Evolutionary conservation across 1,140 invertebrate species (phyloP), one percentile per base, ranked within the genome.

Genomic region (Asbolus verrucosus): DNA sequence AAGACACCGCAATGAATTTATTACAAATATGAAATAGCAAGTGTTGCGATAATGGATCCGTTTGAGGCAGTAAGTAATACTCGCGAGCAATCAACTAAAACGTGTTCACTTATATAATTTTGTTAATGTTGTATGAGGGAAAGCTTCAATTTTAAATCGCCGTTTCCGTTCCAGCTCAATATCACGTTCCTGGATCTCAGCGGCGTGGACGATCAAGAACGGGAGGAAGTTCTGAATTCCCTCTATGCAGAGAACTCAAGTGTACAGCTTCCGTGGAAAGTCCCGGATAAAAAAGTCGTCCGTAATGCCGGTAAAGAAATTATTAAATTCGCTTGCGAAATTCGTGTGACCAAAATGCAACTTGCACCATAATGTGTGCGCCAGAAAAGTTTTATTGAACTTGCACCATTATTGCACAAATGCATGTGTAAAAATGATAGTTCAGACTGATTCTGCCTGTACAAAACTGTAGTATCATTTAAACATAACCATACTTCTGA

Each of bases 181-280:
- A 68, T 78, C 30, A 60, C 74, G 15, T 81, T 81, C 62, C 63
- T 81, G 43, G 80, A 81, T 72, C 71, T 81, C 14, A 80, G 50
- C 43, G 80, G 71, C 27, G 73, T 80, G 0, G 78, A 80, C 5
- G 77, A 79, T 16, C 59, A 65, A 11, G 80, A 81, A 70, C 73
- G 68, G 60, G 65, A 72, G 8, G 70, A 63, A 36, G 73, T 81
- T 39, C 39, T 77, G 15, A 61, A 67, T 19, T 76, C 74, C 9
- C 54, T 81, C 27, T 73, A 75, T 39, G 61, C 73, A 14, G 39
- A 24, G 24, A 67, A 77, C 67, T 18, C 70, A 27, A 73, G 67
- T 60, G 69, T 76, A 3, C 63, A 76, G 68, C 70, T 79, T 30
- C 79, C 79, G 39, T 81, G 79, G 79, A 70, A 65, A 15, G 72